Conservation (phyloP, 2,888 invertebrate genomes). For the Rosalia funebris region DNA sequence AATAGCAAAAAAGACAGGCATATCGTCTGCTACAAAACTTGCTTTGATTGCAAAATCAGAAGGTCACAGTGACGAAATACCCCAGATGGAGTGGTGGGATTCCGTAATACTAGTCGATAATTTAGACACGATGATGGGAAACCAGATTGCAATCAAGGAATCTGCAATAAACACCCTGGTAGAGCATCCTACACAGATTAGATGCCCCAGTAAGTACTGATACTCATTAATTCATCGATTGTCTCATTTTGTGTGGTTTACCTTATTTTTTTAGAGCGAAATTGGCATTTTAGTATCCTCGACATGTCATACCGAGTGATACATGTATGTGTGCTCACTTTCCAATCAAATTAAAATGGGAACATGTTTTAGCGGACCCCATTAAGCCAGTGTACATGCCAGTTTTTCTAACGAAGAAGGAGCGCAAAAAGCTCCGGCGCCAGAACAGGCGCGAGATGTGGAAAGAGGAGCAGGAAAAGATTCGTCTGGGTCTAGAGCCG, state of each 20-base stretch:
- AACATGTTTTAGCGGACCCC: conserved; percentile 74
- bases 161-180: conserved; percentile 90
- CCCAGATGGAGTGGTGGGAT: conserved; percentile 99
- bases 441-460: conserved; percentile 95
- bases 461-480: conserved; percentile 99
- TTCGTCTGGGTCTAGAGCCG: conserved; percentile 91
- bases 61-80: conserved; percentile 79
- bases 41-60: conserved; percentile 91
- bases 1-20: conserved; percentile 97
- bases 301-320: conserved; percentile 3
- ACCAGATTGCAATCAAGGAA: conserved; percentile 71
- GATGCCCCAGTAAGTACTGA: conserved; percentile 84
- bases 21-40: conserved; percentile 96
- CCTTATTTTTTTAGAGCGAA: conserved; percentile 14
- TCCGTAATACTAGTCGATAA: conserved; percentile 85
- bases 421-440: conserved; percentile 93
- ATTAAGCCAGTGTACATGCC: conserved; percentile 88
- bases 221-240: not conserved
- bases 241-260: conserved; percentile 5
- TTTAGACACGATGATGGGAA: conserved; percentile 65
- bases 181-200: conserved; percentile 97
- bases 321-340: conserved; percentile 6
- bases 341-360: conserved; percentile 28
- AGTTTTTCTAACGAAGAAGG: conserved; percentile 95
- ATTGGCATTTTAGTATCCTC: conserved; percentile 3